Conservation (phyloP, 2,113 vertebrate species). For the Tamias sibiricus region DNA sequence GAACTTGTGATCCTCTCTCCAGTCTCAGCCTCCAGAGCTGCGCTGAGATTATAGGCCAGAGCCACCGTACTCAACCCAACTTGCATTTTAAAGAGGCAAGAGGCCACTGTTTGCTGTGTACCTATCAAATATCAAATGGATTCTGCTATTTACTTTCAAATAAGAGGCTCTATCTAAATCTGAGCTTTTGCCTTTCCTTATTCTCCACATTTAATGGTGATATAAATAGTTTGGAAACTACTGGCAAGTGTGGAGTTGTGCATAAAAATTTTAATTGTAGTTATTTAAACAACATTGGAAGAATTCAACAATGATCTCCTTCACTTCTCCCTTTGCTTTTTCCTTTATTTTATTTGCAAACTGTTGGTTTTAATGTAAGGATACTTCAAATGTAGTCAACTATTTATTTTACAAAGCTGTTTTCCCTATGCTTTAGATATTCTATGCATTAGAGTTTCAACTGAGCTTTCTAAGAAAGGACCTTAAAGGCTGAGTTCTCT, state of each 20-base stretch:
- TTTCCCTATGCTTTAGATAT: neutral
- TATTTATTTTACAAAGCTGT: neutral
- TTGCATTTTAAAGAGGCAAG: neutral
- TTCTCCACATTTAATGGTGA: conserved; percentile 40
- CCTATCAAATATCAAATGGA: conserved; percentile 30
- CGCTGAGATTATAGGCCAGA: too few relatives aligned
- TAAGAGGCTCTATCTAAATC: neutral
- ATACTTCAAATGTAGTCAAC: neutral
- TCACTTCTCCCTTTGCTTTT: conserved; percentile 20
- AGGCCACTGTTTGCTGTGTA: neutral
- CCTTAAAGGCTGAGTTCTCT: neutral
- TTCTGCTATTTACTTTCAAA: conserved; percentile 40
- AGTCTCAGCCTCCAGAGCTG: too few relatives aligned
- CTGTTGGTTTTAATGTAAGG: neutral
- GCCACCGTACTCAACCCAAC: too few relatives aligned
- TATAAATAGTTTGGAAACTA: conserved; percentile 25
- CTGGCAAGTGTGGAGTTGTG: neutral
- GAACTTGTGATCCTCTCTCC: too few relatives aligned
- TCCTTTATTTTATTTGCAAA: conserved; percentile 43
- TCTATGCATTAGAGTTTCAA: conserved; percentile 41
- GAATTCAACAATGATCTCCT: conserved; percentile 8
- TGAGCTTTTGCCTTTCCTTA: neutral
- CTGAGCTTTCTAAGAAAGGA: neutral
- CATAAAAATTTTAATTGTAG: neutral
- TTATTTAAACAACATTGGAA: too few relatives aligned